Evolutionary conservation across 92 coral and sea anemone genomes (phyloP), one percentile per base, ranked within the genome.

Genomic region (Phenganax marumi): DNA sequence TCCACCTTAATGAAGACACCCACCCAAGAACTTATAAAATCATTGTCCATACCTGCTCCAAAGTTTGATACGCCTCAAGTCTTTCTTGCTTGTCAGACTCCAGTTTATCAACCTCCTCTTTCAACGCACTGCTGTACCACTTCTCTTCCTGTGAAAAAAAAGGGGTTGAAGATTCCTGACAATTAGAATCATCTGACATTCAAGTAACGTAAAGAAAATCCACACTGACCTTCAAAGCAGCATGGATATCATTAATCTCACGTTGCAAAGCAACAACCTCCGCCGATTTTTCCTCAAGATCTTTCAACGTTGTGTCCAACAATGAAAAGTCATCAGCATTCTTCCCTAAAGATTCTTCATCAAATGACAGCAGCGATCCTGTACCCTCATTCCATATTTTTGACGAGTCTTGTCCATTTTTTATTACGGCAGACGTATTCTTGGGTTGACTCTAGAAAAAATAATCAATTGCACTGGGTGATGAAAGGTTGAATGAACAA

Each of bases 51-150:
- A 90, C 98, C 97, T 92, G 89, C 81, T 91, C 97, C 57, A 85
- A 80, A 43, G 54, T 23, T 65, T 86, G 69, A 74, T 74, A 68
- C 47, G 86, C 85, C 47, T 86, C 88, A 21, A 89, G 86, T 50
- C 91, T 70, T 84, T 86, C 92, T 39, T 89, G 91, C 10, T 91
- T 96, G 46, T 96, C 96, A 73, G 84, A 70, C 19, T 89, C 93
- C 71, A 96, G 57, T 86, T 89, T 92, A 68, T 96, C 99, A 8
- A 96, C 97, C 77, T 96, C 99, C 17, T 96, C 99, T 85, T 96
- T 96, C 56, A 96, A 61, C 9, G 97, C 99, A 24, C 96, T 88
- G n/a, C 89, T 88, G 75, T 92, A 96, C 99, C 99, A 96, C 14
- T 92, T 96, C 75, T 96, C 99, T 70, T 96, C 99, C 93, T 93